Evolutionary conservation across 2,888 invertebrate species (phyloP).

Genomic region (Melipona beecheii): DNA sequence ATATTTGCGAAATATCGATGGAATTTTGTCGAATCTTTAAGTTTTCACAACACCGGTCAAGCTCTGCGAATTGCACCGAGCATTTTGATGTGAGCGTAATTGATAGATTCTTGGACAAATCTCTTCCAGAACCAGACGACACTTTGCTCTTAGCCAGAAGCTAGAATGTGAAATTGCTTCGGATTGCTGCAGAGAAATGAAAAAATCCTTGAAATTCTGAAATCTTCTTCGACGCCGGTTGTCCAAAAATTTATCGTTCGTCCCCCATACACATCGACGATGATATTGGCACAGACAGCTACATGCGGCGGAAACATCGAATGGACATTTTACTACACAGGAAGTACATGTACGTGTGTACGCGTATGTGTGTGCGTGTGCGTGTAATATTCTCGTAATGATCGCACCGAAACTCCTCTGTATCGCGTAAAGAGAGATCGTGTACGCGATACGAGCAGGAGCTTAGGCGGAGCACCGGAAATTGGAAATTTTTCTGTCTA

Average conservation of each 20-base stretch:
- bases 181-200: too few species aligned
- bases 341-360: slow-evolving; percentile 53
- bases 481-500: slow-evolving; percentile 59
- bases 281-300: slow-evolving; percentile 52
- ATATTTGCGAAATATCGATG: not conserved
- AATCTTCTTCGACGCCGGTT: not conserved
- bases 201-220: too few species aligned
- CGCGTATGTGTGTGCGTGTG: not conserved
- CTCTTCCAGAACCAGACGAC: not conserved
- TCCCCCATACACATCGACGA: slow-evolving; percentile 36
- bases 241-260: slow-evolving; percentile 15
- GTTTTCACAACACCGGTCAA: slow-evolving; percentile 64
- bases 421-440: slow-evolving; percentile 33
- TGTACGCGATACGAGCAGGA: slow-evolving; percentile 67
- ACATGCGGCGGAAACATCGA: slow-evolving; percentile 65
- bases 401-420: slow-evolving; percentile 77
- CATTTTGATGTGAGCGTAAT: slow-evolving; percentile 42
- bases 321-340: slow-evolving; percentile 60
- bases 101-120: slow-evolving; percentile 10
- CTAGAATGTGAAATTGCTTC: too few species aligned
- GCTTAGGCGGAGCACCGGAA: slow-evolving; percentile 68
- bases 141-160: not conserved
- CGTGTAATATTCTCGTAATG: slow-evolving; percentile 49
- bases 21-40: slow-evolving; percentile 4
- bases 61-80: slow-evolving; percentile 75